phyloP scores from a whole-genome alignment of 2,888 invertebrate species.

The Aplocera efformata region DNA sequence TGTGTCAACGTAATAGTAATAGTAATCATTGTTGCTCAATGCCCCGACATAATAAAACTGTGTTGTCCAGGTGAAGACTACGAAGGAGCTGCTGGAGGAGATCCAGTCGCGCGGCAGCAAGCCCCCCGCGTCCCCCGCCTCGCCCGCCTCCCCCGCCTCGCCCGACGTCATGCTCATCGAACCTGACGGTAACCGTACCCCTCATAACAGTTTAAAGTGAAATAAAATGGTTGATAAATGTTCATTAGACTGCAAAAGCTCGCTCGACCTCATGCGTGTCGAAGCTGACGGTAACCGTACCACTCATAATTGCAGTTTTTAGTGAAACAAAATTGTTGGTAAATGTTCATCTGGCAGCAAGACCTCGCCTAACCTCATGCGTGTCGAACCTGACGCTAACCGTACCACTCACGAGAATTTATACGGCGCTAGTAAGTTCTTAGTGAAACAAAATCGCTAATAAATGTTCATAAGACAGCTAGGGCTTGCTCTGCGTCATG shows the following conservation, averaged over 20 bases:
- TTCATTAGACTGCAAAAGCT: too few species aligned
- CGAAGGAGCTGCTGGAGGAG: constrained; percentile 89
- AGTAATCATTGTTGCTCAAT: too few species aligned
- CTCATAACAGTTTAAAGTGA: not conserved
- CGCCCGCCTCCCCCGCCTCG: constrained; percentile 46
- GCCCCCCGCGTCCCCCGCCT: constrained; percentile 39
- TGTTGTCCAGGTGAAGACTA: constrained; percentile 75
- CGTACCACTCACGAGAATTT: too few species aligned
- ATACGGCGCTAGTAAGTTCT: too few species aligned
- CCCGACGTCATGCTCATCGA: constrained; percentile 74
- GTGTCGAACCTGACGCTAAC: constrained; percentile 61
- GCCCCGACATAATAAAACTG: too few species aligned
- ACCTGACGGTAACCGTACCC: constrained; percentile 37
- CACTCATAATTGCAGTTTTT: not conserved
- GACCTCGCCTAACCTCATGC: constrained; percentile 67
- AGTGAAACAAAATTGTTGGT: too few species aligned
- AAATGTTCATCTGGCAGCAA: too few species aligned
- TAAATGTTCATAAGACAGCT: too few species aligned
- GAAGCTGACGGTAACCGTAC: constrained; percentile 46
- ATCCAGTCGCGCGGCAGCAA: constrained; percentile 82
- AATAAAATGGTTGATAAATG: too few species aligned
- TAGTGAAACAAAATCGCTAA: too few species aligned
- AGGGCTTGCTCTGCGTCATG: too few species aligned
- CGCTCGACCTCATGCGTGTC: constrained; percentile 70
- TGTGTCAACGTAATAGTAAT: too few species aligned